Evolutionary conservation across 2,888 invertebrate species (phyloP).

Genomic region (Micropterix aruncella): DNA sequence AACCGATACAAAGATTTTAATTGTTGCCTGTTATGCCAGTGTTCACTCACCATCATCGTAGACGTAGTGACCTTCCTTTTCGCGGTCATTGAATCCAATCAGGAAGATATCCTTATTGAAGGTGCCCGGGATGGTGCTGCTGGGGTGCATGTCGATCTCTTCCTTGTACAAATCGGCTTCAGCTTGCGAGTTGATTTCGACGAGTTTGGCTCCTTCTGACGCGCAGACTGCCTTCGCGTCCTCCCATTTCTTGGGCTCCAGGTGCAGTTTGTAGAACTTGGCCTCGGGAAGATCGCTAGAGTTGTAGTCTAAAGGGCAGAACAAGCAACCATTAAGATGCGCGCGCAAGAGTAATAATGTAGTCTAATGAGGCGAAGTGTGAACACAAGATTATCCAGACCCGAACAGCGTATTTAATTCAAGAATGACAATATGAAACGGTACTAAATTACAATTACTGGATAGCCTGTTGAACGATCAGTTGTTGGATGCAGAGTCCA

Average conservation of each 20-base stretch:
- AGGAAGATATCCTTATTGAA: background rate
- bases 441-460: too few relatives aligned
- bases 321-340: too few relatives aligned
- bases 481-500: too few relatives aligned
- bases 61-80: background rate
- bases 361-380: too few relatives aligned
- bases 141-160: background rate
- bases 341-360: too few relatives aligned
- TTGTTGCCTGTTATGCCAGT: background rate
- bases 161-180: background rate
- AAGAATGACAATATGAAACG: too few relatives aligned
- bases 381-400: too few relatives aligned
- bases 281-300: too few relatives aligned
- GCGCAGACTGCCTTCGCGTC: background rate
- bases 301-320: too few relatives aligned
- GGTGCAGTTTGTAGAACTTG: conserved; percentile 1
- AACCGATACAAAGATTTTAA: background rate
- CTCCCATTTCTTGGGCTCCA: background rate
- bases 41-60: background rate
- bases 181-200: background rate
- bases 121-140: background rate
- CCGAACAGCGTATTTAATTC: too few relatives aligned
- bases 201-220: background rate
- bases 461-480: too few relatives aligned
- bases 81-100: background rate